Evolutionary conservation across 2,888 invertebrate genomes (phyloP), one percentile per base, ranked within the genome.

Genomic region (Buathra laborator): DNA sequence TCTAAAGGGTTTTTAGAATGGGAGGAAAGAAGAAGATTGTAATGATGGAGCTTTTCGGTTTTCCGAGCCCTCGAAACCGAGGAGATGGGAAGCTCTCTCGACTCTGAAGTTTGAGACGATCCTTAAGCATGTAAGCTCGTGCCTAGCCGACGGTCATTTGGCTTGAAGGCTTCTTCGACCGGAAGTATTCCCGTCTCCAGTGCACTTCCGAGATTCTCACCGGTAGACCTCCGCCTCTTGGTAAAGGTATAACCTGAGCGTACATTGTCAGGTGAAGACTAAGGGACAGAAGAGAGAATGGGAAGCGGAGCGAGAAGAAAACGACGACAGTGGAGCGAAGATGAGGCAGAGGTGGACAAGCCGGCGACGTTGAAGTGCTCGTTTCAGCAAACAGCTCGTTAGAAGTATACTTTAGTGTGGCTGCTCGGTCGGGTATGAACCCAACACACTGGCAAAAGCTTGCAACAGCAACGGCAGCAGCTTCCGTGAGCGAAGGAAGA

Each of bases 371-470:
- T 85, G 77, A 82, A 85, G 86, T 83, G 80, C 82, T 86, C 86
- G 84, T 87, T 84, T 84, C 67, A 48, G 87, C 86, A 86, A 88
- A 88, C 86, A 86, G 81, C 87, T 89, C 87, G 87, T 89, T 89
- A 88, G 83, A 82, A 89, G 80, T 87, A 84, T 77, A 86, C 87
- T 87, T 87, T 86, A 82, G 79, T 70, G 72, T 24, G 64, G 80
- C 51, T 56, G 62, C 79, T 79, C 62, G 67, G 72, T 59, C 59
- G 79, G 75, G 12, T 43, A 53, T 46, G 70, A 62, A 66, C 56
- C 75, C 37, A 51, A 76, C 75, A 37, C 37, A 37, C 37, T 37
- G 68, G 29, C 19, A 80, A 53, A 29, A 12, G 46, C 67, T 29
- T 37, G 37, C 37, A 37, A 75, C 68, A 66, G 56, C 75, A 62